Conservation (phyloP, 2,797 vertebrate species). For the Acipenser ruthenus region DNA sequence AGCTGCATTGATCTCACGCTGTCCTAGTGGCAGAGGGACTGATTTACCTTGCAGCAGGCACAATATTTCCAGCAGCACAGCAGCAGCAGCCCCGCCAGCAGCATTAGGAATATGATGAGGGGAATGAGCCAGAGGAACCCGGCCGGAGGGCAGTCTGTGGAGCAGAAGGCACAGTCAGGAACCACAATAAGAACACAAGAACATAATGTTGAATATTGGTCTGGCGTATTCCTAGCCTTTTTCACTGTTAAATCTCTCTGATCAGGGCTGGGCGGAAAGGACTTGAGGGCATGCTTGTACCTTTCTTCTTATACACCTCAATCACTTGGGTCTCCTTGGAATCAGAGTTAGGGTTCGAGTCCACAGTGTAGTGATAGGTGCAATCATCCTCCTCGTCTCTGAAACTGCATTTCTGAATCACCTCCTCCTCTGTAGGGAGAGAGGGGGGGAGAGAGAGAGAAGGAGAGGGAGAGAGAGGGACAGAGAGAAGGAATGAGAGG, state of each 20-base stretch:
- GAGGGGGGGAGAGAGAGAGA: no score
- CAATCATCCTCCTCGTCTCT: slow-evolving; percentile 91
- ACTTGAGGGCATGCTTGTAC: slow-evolving; percentile 42
- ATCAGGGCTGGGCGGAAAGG: no score
- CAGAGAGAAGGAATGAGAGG: no score
- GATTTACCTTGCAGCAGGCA: slow-evolving; percentile 78
- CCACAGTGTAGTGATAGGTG: slow-evolving; percentile 73
- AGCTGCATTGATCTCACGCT: not conserved
- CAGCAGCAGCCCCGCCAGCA: slow-evolving; percentile 77
- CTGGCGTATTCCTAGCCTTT: no score
- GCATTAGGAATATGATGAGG: slow-evolving; percentile 80
- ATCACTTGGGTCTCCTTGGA: not conserved
- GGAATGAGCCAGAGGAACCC: slow-evolving; percentile 88
- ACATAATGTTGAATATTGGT: slow-evolving; percentile 7
- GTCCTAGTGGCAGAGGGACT: accelerated
- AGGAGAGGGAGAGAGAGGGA: no score
- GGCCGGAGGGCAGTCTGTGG: slow-evolving; percentile 75
- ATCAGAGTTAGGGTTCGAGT: slow-evolving; percentile 45
- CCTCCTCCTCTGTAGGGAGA: slow-evolving; percentile 44
- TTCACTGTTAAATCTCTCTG: no score
- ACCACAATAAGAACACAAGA: slow-evolving; percentile 3
- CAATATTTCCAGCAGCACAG: slow-evolving; percentile 95
- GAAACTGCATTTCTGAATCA: slow-evolving; percentile 72
- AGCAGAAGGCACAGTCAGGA: not conserved
- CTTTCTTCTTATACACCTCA: slow-evolving; percentile 77